Evolutionary conservation across 2,888 invertebrate species (phyloP).

Genomic region (Himalopsyche anomala): DNA sequence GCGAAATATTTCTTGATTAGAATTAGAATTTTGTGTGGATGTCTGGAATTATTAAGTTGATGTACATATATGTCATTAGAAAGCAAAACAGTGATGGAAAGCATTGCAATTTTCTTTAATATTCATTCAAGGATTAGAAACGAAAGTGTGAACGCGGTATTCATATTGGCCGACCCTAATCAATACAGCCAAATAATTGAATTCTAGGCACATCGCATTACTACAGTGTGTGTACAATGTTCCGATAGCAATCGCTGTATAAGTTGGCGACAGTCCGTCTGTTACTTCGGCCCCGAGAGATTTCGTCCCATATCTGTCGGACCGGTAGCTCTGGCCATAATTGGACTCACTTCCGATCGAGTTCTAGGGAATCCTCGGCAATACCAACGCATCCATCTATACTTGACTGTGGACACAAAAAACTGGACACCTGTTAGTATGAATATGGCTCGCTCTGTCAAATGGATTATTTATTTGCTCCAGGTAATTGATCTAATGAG

Average conservation of each 20-base stretch:
- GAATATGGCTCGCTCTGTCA: constrained; percentile 6
- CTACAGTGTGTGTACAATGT: too few species aligned
- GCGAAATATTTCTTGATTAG: too few species aligned
- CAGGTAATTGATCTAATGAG: constrained; percentile 10
- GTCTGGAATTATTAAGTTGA: too few species aligned
- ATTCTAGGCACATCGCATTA: too few species aligned
- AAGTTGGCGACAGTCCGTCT: not conserved
- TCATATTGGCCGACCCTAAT: too few species aligned
- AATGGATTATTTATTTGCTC: not conserved
- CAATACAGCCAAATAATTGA: too few species aligned
- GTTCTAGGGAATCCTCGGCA: constrained; percentile 9
- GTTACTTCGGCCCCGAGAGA: not conserved
- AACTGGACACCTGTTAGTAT: not conserved
- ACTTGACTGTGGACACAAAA: not conserved
- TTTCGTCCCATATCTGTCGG: not conserved
- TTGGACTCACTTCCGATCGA: not conserved
- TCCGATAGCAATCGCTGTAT: not conserved
- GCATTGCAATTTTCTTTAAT: too few species aligned
- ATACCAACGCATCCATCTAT: not conserved
- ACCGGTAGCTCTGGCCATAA: not conserved
- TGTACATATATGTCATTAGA: too few species aligned
- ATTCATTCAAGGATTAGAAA: too few species aligned
- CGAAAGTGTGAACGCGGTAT: too few species aligned
- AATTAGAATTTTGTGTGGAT: too few species aligned
- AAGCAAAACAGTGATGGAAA: too few species aligned